Base-by-base conservation (phyloP, 1,140 invertebrate species). In the Leptopilina boulardi region DNA sequence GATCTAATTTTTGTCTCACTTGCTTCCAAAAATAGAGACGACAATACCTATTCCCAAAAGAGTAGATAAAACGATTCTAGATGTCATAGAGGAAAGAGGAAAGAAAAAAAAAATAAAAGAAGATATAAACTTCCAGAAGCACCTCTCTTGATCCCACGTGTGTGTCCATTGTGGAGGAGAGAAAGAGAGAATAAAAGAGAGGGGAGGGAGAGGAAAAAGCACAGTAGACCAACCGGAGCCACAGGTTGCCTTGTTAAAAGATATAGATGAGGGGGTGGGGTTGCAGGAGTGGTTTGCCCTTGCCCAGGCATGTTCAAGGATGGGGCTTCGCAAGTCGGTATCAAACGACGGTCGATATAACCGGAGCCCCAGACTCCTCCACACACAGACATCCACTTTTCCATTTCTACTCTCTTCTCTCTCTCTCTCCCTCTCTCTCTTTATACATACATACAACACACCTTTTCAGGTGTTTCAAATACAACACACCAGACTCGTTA, bases 221-320 rank as follows among this genome's bases (percentile, higher is more conserved):
- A 66, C 59, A 66, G 59, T 66, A 66, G 59, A 66, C 59, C 59
- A 66, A 59, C 56, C 56, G 56, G 56, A 59, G 59, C 59, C 59
- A 66, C 59, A 66, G 59, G 59, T 66, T 66, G 59, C 59, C 59
- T 66, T 66, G 59, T 66, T 66, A 66, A 66, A 66, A 66, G 26
- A 66, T 66, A 66, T 66, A 34, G 59, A n/a, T 10, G 13, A 30
- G 59, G 59, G 59, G 59, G 59, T 66, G 59, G 56, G 59, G 59
- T 30, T 66, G 59, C 59, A 66, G 59, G 59, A 66, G 59, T 66
- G 59, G 59, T 66, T 66, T 66, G 59, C 59, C 59, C 59, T 66
- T 66, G 59, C 59, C 59, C 59, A 66, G 59, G 59, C 59, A 66
- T 66, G 59, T 66, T 66, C 59, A 66, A 66, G 59, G 59, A 66